A percentile compares a stretch with the other conserved stretches of the same genome.
These are phyloP conservation scores for Actinopyga echinites DNA, from an alignment of 53 echinoderm and acorn worm genomes.

Conservation along the genomic window DNA sequence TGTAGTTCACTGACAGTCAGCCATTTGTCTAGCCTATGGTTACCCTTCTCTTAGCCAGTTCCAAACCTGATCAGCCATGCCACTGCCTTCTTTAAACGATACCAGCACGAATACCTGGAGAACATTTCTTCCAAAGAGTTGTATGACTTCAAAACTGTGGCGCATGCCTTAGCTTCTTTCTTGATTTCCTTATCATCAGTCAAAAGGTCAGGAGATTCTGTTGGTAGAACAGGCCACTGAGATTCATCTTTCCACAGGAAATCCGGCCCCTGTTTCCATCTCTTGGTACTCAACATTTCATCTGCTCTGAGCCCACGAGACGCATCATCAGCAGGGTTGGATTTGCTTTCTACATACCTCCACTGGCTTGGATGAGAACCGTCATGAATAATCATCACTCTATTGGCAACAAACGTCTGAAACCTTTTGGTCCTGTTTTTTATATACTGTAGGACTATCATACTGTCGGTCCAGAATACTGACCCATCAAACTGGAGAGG, in stretches of 20 bases:
- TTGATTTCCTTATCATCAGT: constrained; percentile 3
- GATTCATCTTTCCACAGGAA: constrained; percentile 26
- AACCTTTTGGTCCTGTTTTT: constrained; percentile 7
- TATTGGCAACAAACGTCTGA: constrained; percentile 20
- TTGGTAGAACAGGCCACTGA: constrained; percentile 18
- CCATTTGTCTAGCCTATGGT: neutral
- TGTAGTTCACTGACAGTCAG: constrained; percentile 31
- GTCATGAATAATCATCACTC: constrained; percentile 33
- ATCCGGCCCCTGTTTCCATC: constrained; percentile 45
- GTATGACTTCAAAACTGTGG: neutral
- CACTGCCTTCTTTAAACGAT: neutral
- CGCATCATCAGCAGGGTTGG: constrained; percentile 51
- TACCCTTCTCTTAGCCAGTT: neutral
- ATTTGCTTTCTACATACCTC: constrained; percentile 26
- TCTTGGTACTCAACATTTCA: neutral
- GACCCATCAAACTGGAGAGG: neutral
- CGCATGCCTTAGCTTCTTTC: neutral
- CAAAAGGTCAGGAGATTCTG: neutral
- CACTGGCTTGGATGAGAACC: constrained; percentile 43
- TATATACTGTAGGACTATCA: constrained; percentile 59
- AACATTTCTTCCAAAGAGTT: neutral
- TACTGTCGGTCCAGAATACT: constrained; percentile 56
- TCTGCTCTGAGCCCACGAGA: constrained; percentile 38
- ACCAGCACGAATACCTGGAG: neutral
- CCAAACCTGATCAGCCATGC: neutral